Conservation (phyloP, 1,140 invertebrate species). For the Wasmannia auropunctata region DNA sequence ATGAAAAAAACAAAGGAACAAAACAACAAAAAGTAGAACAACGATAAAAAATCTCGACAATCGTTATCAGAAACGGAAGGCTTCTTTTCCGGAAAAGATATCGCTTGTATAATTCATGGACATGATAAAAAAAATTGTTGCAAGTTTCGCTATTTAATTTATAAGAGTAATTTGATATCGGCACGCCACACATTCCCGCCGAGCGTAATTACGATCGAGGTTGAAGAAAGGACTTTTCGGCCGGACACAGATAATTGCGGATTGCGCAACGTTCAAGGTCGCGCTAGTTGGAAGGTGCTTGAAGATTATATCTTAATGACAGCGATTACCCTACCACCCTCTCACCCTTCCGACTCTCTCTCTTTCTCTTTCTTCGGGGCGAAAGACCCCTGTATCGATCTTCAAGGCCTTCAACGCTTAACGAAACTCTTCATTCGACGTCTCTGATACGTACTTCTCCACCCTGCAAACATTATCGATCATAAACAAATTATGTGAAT, state of each 20-base stretch:
- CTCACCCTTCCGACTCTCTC: not conserved
- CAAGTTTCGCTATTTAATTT: not conserved
- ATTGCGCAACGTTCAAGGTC: conserved; percentile 57
- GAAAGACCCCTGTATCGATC: conserved; percentile 69
- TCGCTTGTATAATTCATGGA: not conserved
- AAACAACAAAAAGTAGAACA: not conserved
- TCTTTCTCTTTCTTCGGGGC: conserved; percentile 30
- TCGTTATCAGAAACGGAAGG: not conserved
- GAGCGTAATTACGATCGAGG: not conserved
- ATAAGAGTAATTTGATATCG: conserved; percentile 1
- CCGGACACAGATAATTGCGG: conserved; percentile 1
- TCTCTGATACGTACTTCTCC: not conserved
- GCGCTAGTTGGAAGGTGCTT: not conserved
- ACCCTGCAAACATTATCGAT: not conserved
- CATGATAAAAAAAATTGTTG: not conserved
- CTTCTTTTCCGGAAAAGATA: not conserved
- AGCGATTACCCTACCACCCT: not conserved
- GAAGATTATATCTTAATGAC: conserved; percentile 67
- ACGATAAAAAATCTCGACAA: not conserved
- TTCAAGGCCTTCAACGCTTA: conserved; percentile 46
- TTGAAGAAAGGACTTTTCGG: conserved; percentile 8
- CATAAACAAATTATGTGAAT: not conserved
- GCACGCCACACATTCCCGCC: not conserved
- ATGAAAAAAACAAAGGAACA: too few species aligned
- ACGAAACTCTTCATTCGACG: conserved; percentile 10